Evolutionary conservation across 2,797 vertebrate genomes (phyloP).

Genomic region (Pangasius sanitwongsei): DNA sequence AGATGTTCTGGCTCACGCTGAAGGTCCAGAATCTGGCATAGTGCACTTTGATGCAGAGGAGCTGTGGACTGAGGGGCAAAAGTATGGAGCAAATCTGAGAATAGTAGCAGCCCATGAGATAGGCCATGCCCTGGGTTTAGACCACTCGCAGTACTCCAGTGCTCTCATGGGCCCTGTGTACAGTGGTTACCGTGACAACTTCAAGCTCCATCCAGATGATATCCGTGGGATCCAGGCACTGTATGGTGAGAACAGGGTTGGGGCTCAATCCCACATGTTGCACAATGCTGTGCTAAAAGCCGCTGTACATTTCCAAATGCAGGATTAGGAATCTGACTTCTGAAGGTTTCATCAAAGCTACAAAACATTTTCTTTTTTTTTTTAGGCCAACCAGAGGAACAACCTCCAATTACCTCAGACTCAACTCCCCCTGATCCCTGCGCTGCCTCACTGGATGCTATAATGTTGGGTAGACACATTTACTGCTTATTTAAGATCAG

Average conservation of each 20-base stretch:
- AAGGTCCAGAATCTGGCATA: constrained; percentile 79
- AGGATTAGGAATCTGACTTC: not conserved
- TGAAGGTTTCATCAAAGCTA: not conserved
- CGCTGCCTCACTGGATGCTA: constrained; percentile 74
- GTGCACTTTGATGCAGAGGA: constrained; percentile 86
- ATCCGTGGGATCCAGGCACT: constrained; percentile 82
- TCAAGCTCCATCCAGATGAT: constrained; percentile 82
- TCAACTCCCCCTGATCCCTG: constrained; percentile 73
- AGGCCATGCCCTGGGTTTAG: constrained; percentile 84
- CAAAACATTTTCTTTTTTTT: not conserved
- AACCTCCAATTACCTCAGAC: constrained; percentile 29
- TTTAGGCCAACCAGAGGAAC: constrained; percentile 66
- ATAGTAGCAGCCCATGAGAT: constrained; percentile 87
- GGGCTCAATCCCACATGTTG: not conserved
- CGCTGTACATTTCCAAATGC: not conserved
- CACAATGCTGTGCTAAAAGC: not conserved
- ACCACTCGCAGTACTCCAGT: constrained; percentile 76
- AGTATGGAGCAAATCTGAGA: constrained; percentile 77
- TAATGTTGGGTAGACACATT: constrained; percentile 76
- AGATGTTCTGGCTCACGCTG: constrained; percentile 81
- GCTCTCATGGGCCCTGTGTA: constrained; percentile 86
- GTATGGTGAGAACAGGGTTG: constrained; percentile 73
- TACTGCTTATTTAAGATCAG: not conserved
- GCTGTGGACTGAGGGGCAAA: constrained; percentile 81
- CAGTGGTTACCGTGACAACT: constrained; percentile 75